These are phyloP conservation scores for Leiothrix lutea DNA, from an alignment of 2,113 vertebrate genomes.

Conservation along the genomic window DNA sequence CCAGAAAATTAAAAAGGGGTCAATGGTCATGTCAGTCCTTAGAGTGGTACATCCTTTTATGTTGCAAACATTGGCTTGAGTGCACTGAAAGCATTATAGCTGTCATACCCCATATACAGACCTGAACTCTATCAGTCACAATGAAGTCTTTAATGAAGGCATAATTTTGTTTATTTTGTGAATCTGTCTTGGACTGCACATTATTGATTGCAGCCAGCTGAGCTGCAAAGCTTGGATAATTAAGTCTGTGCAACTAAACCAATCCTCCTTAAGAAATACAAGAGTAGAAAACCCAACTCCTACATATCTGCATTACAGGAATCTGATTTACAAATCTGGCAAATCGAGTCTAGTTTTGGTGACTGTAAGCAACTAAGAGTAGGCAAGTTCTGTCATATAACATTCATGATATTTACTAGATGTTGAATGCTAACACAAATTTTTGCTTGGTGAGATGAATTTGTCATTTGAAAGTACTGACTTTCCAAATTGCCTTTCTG, in stretches of 20 bases:
- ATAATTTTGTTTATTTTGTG: not conserved
- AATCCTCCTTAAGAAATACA: not conserved
- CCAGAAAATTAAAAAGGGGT: not conserved
- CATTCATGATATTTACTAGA: not conserved
- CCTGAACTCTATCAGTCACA: not conserved
- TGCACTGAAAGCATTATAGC: not conserved
- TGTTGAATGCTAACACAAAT: not conserved
- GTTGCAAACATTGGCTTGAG: not conserved
- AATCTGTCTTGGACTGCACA: not conserved
- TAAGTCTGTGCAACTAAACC: not conserved
- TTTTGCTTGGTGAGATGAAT: not conserved
- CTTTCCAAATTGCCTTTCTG: not conserved
- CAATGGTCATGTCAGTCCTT: not conserved
- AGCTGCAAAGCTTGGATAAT: not conserved
- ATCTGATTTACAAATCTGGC: not conserved
- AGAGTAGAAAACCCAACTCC: accelerated
- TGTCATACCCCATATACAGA: not conserved
- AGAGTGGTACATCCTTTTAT: not conserved
- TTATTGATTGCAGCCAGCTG: not conserved
- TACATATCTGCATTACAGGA: not conserved
- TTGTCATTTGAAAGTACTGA: not conserved
- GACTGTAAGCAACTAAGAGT: not conserved
- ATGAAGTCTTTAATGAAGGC: not conserved
- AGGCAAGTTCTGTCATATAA: not conserved
- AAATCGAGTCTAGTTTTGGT: not conserved